A percentile compares a stretch with the other conserved stretches of the same genome.
Conservation (phyloP, 2,113 vertebrate species). For the Atrichornis clamosus region DNA sequence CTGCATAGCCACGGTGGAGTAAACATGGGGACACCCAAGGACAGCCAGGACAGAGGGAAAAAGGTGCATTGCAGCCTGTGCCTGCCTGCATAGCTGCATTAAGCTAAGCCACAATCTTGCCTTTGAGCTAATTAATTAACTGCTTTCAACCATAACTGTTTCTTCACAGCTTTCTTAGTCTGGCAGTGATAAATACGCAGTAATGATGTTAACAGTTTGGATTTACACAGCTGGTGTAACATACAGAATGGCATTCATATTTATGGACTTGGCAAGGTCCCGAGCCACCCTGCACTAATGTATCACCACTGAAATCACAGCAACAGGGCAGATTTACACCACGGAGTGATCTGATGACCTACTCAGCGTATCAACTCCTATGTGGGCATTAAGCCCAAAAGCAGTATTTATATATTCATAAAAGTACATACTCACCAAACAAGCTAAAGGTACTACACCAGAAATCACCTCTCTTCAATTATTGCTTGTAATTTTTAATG, state of each 20-base stretch:
- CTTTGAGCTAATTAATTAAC: constrained; percentile 52
- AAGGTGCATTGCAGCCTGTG: background rate
- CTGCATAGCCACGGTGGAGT: background rate
- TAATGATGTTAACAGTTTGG: constrained; percentile 36
- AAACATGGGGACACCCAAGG: background rate
- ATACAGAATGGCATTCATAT: background rate
- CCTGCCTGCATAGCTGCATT: background rate
- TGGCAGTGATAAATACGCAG: constrained; percentile 42
- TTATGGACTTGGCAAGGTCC: constrained; percentile 28
- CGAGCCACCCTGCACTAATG: background rate
- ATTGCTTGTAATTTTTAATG: background rate
- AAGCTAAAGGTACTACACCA: background rate
- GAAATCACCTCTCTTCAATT: background rate
- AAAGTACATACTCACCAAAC: background rate
- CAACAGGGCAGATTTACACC: background rate
- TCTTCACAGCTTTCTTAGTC: constrained; percentile 50
- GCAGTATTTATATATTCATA: background rate
- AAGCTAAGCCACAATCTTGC: constrained; percentile 13
- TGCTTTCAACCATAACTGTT: constrained; percentile 48
- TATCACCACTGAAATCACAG: background rate
- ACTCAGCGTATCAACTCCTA: background rate
- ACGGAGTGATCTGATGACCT: background rate
- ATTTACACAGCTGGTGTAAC: constrained; percentile 35
- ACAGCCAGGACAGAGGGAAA: background rate
- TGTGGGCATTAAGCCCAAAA: background rate